Conservation (phyloP, 2,888 invertebrate species). For the Erpobdella octoculata region DNA sequence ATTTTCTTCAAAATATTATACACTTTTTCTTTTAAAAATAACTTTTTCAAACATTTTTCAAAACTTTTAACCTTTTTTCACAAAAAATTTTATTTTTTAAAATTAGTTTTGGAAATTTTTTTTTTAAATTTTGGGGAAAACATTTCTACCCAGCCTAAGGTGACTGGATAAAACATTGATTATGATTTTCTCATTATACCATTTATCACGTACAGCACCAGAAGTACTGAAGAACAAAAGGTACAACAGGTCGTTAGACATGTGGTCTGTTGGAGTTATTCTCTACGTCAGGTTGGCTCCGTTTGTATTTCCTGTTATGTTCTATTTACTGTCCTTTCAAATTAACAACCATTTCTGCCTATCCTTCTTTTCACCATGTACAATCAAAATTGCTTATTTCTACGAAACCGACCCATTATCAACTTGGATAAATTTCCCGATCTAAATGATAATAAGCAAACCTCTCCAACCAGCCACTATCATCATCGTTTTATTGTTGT, state of each 20-base stretch:
- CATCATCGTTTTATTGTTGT: neutral
- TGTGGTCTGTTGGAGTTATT: conserved; percentile 22
- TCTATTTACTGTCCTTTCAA: neutral
- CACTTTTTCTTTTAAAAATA: too few species aligned
- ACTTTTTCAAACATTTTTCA: too few species aligned
- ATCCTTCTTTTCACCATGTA: neutral
- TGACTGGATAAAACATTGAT: too few species aligned
- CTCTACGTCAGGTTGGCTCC: conserved; percentile 23
- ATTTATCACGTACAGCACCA: conserved; percentile 63
- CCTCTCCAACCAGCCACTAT: too few species aligned
- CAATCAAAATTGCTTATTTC: too few species aligned
- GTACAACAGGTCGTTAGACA: conserved; percentile 74
- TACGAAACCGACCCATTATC: neutral
- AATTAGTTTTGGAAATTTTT: too few species aligned
- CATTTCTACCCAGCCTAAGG: too few species aligned
- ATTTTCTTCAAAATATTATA: too few species aligned
- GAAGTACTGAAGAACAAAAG: conserved; percentile 96
- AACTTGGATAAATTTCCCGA: neutral
- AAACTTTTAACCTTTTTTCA: too few species aligned
- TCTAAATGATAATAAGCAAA: too few species aligned
- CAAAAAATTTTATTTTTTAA: too few species aligned
- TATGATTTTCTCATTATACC: neutral
- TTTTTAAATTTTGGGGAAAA: too few species aligned
- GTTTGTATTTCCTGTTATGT: neutral
- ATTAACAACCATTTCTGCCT: neutral